Conservation (phyloP, 2,888 invertebrate species). For the Luffia ferchaultella region DNA sequence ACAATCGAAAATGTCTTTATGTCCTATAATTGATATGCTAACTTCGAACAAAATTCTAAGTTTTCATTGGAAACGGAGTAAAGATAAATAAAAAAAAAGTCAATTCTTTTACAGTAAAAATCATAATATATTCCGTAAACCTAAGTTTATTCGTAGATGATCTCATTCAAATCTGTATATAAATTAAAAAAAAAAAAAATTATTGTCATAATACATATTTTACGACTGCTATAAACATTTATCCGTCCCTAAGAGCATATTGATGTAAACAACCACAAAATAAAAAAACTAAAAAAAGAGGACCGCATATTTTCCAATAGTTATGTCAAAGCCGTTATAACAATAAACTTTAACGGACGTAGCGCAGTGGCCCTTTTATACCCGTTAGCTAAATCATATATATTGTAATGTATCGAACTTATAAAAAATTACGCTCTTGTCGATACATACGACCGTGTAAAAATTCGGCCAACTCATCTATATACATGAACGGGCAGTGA, state of each 20-base stretch:
- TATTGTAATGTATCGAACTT: not conserved
- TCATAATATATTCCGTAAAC: too few species aligned
- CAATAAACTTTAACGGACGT: not conserved
- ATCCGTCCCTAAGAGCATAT: not conserved
- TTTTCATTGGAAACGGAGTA: too few species aligned
- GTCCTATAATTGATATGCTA: too few species aligned
- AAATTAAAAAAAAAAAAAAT: too few species aligned
- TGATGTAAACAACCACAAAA: not conserved
- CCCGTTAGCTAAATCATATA: not conserved
- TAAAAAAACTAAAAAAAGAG: not conserved
- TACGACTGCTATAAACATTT: not conserved
- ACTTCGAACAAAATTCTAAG: too few species aligned
- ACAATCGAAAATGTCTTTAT: too few species aligned
- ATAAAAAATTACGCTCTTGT: not conserved
- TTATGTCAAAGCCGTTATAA: not conserved
- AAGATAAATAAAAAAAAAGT: too few species aligned
- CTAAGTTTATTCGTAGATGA: too few species aligned
- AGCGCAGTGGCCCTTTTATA: not conserved
- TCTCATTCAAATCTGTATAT: too few species aligned
- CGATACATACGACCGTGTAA: not conserved
- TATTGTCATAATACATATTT: too few species aligned
- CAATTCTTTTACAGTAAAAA: too few species aligned
- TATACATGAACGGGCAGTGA: not conserved
- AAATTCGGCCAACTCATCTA: not conserved
- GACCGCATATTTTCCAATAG: not conserved